These are phyloP conservation scores for Tetramorium parvispinum DNA, from an alignment of 1,140 invertebrate genomes.

Conservation along the genomic window DNA sequence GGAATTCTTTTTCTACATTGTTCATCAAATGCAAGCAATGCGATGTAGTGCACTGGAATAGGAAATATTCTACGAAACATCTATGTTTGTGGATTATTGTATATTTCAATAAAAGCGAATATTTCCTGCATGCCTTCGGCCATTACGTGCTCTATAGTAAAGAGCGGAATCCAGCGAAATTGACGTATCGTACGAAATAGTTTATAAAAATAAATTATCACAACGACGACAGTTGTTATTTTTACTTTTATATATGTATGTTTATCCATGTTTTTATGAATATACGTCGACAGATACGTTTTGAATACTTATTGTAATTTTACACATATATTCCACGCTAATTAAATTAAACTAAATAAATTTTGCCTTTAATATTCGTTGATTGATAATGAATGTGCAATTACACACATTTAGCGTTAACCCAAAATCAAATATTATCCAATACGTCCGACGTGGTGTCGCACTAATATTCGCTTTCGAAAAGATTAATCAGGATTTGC, in stretches of 20 bases:
- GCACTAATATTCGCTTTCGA: background rate
- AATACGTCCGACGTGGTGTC: background rate
- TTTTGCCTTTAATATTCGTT: background rate
- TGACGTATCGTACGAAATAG: constrained; percentile 18
- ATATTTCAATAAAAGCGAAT: constrained; percentile 52
- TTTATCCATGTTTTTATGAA: background rate
- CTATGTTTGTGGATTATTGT: constrained; percentile 41
- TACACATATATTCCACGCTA: background rate
- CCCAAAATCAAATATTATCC: background rate
- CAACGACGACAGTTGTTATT: background rate
- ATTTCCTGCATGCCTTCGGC: constrained; percentile 26
- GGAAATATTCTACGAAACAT: constrained; percentile 32
- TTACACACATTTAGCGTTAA: background rate
- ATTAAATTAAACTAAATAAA: constrained; percentile 8
- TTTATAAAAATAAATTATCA: constrained; percentile 26
- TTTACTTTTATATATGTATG: background rate
- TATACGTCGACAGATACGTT: background rate
- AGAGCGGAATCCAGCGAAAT: background rate
- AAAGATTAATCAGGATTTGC: constrained; percentile 33
- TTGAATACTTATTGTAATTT: background rate
- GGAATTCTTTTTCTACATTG: background rate
- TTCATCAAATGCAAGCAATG: constrained; percentile 12
- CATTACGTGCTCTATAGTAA: constrained; percentile 31
- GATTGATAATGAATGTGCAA: background rate
- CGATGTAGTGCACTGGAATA: constrained; percentile 23